These are phyloP conservation scores for Torymus auratus DNA, from an alignment of 2,888 invertebrate species.

Conservation along the genomic window DNA sequence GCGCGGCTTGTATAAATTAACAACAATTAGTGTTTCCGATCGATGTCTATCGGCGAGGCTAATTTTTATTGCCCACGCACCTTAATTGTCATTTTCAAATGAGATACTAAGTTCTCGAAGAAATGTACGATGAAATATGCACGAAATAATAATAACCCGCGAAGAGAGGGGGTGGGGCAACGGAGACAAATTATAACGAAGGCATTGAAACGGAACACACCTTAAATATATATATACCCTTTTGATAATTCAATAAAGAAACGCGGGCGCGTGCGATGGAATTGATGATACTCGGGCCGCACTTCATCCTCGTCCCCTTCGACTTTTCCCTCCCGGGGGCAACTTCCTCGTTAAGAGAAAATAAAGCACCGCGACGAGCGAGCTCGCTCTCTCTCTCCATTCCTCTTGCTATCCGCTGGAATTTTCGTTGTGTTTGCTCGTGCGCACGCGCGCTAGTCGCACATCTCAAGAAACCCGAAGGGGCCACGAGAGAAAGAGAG, in stretches of 20 bases:
- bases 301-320: neutral
- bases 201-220: too few relatives aligned
- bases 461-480: conserved; percentile 27
- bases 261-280: neutral
- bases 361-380: conserved; percentile 35
- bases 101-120: too few relatives aligned
- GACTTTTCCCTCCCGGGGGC: conserved; percentile 3
- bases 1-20: too few relatives aligned
- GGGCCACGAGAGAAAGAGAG: neutral
- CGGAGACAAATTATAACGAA: too few relatives aligned
- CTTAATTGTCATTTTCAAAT: too few relatives aligned
- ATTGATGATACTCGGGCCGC: conserved; percentile 16
- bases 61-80: too few relatives aligned
- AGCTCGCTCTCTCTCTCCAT: neutral
- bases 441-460: conserved; percentile 42
- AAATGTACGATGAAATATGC: too few relatives aligned
- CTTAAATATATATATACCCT: too few relatives aligned
- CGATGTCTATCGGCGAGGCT: too few relatives aligned
- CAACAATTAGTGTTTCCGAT: too few relatives aligned
- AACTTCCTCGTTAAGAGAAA: conserved; percentile 48
- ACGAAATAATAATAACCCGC: too few relatives aligned
- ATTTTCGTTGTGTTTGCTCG: conserved; percentile 52
- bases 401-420: conserved; percentile 28
- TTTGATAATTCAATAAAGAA: conserved; percentile 31
- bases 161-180: too few relatives aligned